Base-by-base conservation (phyloP, 1,140 invertebrate genomes). In the Penaeus chinensis region DNA sequence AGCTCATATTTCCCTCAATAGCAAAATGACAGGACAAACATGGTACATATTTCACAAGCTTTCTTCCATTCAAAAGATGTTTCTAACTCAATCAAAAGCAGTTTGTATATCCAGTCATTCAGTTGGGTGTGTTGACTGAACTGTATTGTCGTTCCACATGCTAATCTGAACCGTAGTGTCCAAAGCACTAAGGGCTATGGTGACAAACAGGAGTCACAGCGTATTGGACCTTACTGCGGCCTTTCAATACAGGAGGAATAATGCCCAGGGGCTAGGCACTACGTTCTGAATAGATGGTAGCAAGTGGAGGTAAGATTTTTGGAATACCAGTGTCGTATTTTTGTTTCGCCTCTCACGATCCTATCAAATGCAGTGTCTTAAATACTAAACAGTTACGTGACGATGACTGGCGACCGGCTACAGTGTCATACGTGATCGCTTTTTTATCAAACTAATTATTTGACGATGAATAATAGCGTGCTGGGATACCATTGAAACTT, bases 71-170 rank as follows among this genome's bases (percentile, higher is more conserved):
- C 60, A 85, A 85, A 79, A 85, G 84, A 85, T 85, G 84, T 78
- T 85, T 85, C 84, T 85, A 85, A 85, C 84, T 85, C 84, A 85
- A 85, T 85, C 84, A 85, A 85, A 85, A 85, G 84, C 84, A 85
- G 84, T 85, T 85, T 85, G 84, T 85, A 79, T 85, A 85, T 85
- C 84, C 84, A 85, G 84, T 85, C 84, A 85, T 85, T 85, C 84
- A 85, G 76, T 54, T 62, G 74, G 61, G 74, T 42, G 47, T 85
- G 84, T 85, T 85, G 84, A 79, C 84, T 65, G 61, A 78, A 85
- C 60, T 78, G 74, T 65, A 65, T 63, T 10, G 22, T 37, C 62
- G 74, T 22, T 74, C 27, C 27, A 62, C 84, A 69, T 24, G 74
- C 74, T 65, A 85, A 85, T 66, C 60, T 66, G 60, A 60, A 60